Base-by-base conservation (phyloP, 2,797 vertebrate species). In the Toxotes lorentzi region DNA sequence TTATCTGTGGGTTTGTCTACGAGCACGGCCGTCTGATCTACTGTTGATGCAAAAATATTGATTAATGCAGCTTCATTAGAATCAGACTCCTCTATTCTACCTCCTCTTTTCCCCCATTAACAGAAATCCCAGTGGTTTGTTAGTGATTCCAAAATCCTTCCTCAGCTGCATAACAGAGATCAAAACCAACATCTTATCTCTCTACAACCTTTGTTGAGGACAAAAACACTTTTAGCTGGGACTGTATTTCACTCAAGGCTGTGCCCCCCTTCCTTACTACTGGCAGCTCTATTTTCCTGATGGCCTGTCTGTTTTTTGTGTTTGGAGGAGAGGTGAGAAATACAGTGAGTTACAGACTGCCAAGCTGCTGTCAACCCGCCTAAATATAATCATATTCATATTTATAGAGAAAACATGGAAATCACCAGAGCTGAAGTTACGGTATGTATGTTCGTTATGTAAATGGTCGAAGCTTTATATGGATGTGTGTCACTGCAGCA, bases 401-500 rank as follows among this genome's bases (percentile, higher is more conserved):
- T n/a, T n/a, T n/a, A n/a, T n/a, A n/a, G n/a, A n/a, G n/a, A n/a
- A n/a, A n/a, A n/a, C n/a, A n/a, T n/a, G n/a, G n/a, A n/a, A n/a
- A n/a, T n/a, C n/a, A n/a, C n/a, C n/a, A n/a, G n/a, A n/a, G n/a
- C n/a, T n/a, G n/a, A n/a, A n/a, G n/a, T n/a, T n/a, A n/a, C n/a
- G n/a, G n/a, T n/a, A n/a, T n/a, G n/a, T n/a, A n/a, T n/a, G n/a
- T 51, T 13, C 19, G 4, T 63, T 60, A 24, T 65, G 48, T 50
- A 71, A 60, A 72, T 17, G 8, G 8, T n/a, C 3, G 65, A 48
- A 56, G 70, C 74, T 86, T 76, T 34, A 51, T 68, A 70, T 71
- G 84, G 78, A 91, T 88, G 81, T 86, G 72, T 92, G 90, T 90
- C 90, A 91, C 87, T 91, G 92, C 92, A 89, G 91, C 84, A 92